phyloP scores from a whole-genome alignment of 2,113 vertebrate genomes.

The Lamprologus ornatipinnis region DNA sequence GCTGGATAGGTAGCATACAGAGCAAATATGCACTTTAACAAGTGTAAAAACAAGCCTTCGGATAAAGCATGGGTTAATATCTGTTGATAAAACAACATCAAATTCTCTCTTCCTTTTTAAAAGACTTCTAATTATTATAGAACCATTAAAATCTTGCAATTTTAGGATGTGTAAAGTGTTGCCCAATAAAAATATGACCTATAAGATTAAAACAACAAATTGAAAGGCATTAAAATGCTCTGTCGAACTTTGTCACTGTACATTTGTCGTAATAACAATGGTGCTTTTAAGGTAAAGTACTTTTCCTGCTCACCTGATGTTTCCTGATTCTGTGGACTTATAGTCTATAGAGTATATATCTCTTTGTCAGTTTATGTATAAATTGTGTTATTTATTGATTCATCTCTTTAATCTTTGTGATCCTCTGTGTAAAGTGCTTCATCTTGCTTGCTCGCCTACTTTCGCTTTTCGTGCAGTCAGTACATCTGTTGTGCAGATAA shows the following conservation, averaged over 20 bases:
- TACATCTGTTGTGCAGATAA: background rate
- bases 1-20: background rate
- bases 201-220: background rate
- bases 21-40: background rate
- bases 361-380: background rate
- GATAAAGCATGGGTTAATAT: background rate
- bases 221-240: background rate
- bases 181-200: background rate
- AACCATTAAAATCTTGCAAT: background rate
- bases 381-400: background rate
- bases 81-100: background rate
- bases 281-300: background rate
- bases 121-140: background rate
- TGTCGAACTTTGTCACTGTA: background rate
- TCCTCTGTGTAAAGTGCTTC: background rate
- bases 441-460: background rate
- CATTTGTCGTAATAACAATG: background rate
- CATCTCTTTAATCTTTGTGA: background rate
- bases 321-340: background rate
- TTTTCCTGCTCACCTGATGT: background rate
- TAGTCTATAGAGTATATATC: background rate
- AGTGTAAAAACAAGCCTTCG: background rate
- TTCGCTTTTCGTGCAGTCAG: background rate
- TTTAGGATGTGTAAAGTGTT: background rate
- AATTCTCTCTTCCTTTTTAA: background rate